Conservation (phyloP, 2,888 invertebrate genomes). For the Resseliella maxima region DNA sequence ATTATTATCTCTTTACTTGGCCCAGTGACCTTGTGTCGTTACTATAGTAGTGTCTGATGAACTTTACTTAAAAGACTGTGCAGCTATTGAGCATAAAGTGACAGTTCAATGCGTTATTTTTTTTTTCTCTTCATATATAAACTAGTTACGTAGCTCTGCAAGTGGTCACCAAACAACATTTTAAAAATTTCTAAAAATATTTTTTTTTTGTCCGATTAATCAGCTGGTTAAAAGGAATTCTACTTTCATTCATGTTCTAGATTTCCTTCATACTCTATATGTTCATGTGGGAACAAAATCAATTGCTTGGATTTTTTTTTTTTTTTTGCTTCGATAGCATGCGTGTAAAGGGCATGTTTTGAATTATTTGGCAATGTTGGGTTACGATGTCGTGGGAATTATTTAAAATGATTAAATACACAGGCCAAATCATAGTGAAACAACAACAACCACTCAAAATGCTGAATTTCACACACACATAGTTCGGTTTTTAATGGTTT, state of each 20-base stretch:
- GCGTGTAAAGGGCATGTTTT: not conserved
- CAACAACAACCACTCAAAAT: not conserved
- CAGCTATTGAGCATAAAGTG: not conserved
- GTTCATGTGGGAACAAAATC: no score
- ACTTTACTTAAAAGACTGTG: conserved; percentile 5
- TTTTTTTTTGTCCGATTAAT: no score
- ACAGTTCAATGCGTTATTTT: not conserved
- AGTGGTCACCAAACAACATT: not conserved
- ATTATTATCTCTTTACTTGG: conserved; percentile 12
- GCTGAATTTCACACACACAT: not conserved
- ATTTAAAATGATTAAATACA: not conserved
- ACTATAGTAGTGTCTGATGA: not conserved
- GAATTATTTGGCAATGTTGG: not conserved
- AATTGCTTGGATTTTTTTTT: no score
- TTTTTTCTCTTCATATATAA: not conserved
- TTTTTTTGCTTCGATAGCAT: not conserved
- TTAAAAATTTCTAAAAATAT: no score
- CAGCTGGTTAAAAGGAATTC: conserved; percentile 1
- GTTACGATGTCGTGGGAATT: conserved; percentile 9
- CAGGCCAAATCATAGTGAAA: conserved; percentile 1
- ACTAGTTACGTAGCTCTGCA: not conserved
- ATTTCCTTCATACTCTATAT: not conserved
- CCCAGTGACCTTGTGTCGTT: conserved; percentile 52
- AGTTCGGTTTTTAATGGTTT: conserved; percentile 23
- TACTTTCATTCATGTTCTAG: not conserved